These are phyloP conservation scores for Saccopteryx bilineata DNA, from an alignment of 2,113 vertebrate genomes.

Conservation along the genomic window DNA sequence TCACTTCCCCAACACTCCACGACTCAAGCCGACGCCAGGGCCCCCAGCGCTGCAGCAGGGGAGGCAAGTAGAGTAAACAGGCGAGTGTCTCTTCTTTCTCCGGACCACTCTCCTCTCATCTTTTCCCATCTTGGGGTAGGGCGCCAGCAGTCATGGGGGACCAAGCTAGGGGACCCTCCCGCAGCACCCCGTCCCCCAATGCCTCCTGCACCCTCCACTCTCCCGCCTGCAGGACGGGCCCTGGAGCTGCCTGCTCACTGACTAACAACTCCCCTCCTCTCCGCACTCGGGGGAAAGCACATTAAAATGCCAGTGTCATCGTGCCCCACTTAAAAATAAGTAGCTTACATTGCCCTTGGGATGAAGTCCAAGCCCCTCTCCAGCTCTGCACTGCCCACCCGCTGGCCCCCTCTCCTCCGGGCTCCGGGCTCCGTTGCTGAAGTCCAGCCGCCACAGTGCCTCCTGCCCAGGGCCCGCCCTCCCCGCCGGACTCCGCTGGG, in stretches of 20 bases:
- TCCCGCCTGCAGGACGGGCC: background rate
- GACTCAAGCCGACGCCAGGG: accelerated
- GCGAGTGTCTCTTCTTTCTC: background rate
- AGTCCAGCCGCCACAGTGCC: no score
- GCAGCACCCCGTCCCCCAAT: accelerated
- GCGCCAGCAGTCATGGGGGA: background rate
- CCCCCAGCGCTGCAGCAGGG: background rate
- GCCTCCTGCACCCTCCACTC: no score
- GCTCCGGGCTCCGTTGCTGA: background rate
- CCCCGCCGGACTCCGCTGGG: background rate
- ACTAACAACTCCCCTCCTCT: background rate
- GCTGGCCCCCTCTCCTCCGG: accelerated
- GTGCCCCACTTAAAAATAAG: background rate
- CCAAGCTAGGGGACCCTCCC: background rate
- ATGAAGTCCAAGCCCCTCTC: background rate
- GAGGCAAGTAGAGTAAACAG: no score
- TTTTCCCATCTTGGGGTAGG: background rate
- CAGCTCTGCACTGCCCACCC: accelerated
- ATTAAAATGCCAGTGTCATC: background rate
- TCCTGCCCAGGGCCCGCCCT: background rate
- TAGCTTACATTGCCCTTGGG: background rate
- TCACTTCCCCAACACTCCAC: accelerated
- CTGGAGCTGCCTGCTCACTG: background rate
- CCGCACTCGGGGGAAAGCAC: no score
- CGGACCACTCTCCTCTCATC: background rate